Evolutionary conservation across 92 coral and sea anemone species (phyloP).

Genomic region (Palythoa heliodiscus): DNA sequence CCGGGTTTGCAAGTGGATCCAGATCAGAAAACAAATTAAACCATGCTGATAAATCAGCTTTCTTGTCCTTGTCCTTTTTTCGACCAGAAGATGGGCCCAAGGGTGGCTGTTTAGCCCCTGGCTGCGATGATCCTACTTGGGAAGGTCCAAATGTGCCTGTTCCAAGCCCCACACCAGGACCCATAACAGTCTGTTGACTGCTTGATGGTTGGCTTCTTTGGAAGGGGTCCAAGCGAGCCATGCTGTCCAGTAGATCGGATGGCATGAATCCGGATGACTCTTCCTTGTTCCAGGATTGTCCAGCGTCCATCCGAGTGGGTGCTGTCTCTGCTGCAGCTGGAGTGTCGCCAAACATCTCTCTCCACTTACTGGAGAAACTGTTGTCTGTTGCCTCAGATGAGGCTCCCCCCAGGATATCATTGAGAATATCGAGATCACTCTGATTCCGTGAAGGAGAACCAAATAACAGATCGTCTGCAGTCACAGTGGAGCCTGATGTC

Average conservation of each 20-base stretch:
- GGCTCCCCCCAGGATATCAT: constrained; percentile 71
- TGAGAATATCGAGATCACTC: constrained; percentile 72
- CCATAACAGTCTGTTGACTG: neutral
- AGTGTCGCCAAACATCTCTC: constrained; percentile 88
- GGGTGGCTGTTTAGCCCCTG: constrained; percentile 23
- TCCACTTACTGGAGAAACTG: constrained; percentile 95
- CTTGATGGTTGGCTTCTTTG: constrained; percentile 32
- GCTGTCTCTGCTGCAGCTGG: constrained; percentile 47
- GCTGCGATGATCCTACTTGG: constrained; percentile 9
- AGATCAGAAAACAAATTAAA: constrained; percentile 94
- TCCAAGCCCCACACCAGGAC: constrained; percentile 28
- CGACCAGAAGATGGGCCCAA: constrained; percentile 22
- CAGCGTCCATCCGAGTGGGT: constrained; percentile 28
- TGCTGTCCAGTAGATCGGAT: constrained; percentile 92
- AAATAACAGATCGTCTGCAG: constrained; percentile 87
- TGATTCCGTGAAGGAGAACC: constrained; percentile 75
- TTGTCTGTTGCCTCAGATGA: constrained; percentile 58
- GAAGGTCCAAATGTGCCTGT: constrained; percentile 9
- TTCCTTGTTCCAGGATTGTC: constrained; percentile 61
- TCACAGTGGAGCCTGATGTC: constrained; percentile 43
- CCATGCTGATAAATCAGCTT: constrained; percentile 93
- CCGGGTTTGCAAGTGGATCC: constrained; percentile 98
- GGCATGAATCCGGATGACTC: constrained; percentile 76
- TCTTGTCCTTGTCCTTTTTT: constrained; percentile 57
- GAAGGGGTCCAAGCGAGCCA: constrained; percentile 83